Conservation (phyloP, 2,888 invertebrate genomes). For the Agrenia bidenticulata region DNA sequence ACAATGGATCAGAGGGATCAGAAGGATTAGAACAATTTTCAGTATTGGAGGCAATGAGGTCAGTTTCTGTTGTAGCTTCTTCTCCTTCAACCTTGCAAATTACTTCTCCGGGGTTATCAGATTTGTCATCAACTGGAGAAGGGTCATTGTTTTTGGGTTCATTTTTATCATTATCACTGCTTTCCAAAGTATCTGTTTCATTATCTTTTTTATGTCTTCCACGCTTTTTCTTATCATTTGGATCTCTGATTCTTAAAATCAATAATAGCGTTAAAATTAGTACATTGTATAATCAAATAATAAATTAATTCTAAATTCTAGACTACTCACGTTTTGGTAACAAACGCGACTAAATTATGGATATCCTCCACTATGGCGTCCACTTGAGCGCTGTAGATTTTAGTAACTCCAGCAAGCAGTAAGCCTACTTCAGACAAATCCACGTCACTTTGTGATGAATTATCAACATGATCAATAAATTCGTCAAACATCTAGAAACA, state of each 20-base stretch:
- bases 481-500: slow-evolving; percentile 33
- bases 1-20: too few species aligned
- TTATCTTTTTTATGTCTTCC: neutral
- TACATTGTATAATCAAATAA: too few species aligned
- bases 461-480: slow-evolving; percentile 29
- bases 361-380: slow-evolving; percentile 27
- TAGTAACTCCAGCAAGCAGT: slow-evolving; percentile 30
- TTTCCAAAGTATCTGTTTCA: slow-evolving; percentile 1
- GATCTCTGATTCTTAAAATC: slow-evolving; percentile 7
- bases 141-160: neutral
- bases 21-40: too few species aligned
- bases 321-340: slow-evolving; percentile 34
- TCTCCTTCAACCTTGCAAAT: neutral
- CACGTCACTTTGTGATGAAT: slow-evolving; percentile 7
- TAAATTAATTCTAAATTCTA: too few species aligned
- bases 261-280: too few species aligned
- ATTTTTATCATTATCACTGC: neutral
- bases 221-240: slow-evolving; percentile 9
- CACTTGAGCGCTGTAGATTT: slow-evolving; percentile 37
- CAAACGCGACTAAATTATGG: slow-evolving; percentile 22
- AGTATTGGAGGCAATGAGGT: too few species aligned
- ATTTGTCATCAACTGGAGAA: neutral
- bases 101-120: neutral
- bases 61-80: too few species aligned
- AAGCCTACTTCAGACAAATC: slow-evolving; percentile 41